Evolutionary conservation across 2,797 vertebrate genomes (phyloP).

Genomic region (Tympanoctomys barrerae): DNA sequence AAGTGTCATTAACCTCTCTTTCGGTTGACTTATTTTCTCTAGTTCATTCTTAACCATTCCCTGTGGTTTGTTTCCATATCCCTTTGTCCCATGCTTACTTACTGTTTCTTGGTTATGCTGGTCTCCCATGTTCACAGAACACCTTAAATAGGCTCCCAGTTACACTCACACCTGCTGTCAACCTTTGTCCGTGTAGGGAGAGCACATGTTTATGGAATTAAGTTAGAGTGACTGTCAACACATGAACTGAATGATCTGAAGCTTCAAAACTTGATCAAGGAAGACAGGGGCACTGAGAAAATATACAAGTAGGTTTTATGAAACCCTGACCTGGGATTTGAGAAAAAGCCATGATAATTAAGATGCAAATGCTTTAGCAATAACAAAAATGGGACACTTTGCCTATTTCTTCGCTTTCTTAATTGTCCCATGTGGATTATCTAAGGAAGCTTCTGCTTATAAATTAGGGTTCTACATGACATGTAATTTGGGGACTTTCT

Average conservation of each 20-base stretch:
- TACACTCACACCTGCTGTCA: neutral
- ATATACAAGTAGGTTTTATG: neutral
- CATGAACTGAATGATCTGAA: neutral
- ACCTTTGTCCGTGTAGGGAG: neutral
- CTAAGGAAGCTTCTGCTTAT: neutral
- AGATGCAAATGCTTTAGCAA: neutral
- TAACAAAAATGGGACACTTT: neutral
- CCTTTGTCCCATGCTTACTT: neutral
- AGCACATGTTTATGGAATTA: neutral
- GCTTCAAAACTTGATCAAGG: neutral
- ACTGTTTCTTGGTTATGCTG: neutral
- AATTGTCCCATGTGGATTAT: neutral
- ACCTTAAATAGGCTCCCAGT: neutral
- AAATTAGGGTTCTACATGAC: neutral
- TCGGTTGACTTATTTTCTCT: neutral
- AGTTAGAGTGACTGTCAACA: neutral
- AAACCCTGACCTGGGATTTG: neutral
- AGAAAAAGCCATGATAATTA: neutral
- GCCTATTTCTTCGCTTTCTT: neutral
- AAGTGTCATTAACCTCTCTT: slow-evolving; percentile 25
- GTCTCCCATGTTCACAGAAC: neutral
- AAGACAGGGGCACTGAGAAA: neutral
- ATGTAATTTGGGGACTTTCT: neutral
- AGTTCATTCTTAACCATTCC: neutral
- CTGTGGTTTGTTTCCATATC: neutral